Base-by-base conservation (phyloP, 2,888 invertebrate genomes). In the Brachylomia viminalis region DNA sequence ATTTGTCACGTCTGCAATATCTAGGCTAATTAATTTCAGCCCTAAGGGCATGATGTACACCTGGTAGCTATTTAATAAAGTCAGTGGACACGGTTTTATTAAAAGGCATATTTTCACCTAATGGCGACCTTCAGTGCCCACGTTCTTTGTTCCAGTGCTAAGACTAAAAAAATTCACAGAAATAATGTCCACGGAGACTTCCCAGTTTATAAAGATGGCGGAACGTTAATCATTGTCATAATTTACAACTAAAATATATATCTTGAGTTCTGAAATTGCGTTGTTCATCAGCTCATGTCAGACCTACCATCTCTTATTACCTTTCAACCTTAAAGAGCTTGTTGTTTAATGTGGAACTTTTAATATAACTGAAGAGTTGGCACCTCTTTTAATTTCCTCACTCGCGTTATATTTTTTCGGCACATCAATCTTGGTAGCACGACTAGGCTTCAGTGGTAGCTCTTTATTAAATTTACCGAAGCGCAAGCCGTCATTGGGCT, bases 401-500 rank as follows among this genome's bases (percentile, higher is more conserved):
- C 89, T 90, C 89, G 86, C 90, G 88, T 85, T 89, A 88, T 88
- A 88, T 92, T 91, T 91, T 91, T 92, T 91, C 83, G 89, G 85
- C 89, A 92, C 95, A 95, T 95, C 95, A 95, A 95, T 95, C 95
- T 95, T 94, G 83, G 90, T 90, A 89, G 88, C 87, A 87, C 89
- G 90, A 87, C 86, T 89, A 89, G 90, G 92, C 91, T 90, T 91
- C 87, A 85, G 87, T 90, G 88, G 89, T 88, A 86, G 88, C 89
- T 93, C 94, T 95, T 95, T 95, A 95, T 95, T 95, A 95, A 95
- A 95, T 95, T 94, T 92, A 90, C 89, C 88, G 89, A 91, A 92
- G 91, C 92, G 88, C 88, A 89, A 86, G 86, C 90, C 86, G 90
- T 89, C 90, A 89, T 92, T 89, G 90, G 91, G 88, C 86, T 77